Evolutionary conservation across 2,888 invertebrate genomes (phyloP), one percentile per base, ranked within the genome.

Genomic region (Drosophila colorata): DNA sequence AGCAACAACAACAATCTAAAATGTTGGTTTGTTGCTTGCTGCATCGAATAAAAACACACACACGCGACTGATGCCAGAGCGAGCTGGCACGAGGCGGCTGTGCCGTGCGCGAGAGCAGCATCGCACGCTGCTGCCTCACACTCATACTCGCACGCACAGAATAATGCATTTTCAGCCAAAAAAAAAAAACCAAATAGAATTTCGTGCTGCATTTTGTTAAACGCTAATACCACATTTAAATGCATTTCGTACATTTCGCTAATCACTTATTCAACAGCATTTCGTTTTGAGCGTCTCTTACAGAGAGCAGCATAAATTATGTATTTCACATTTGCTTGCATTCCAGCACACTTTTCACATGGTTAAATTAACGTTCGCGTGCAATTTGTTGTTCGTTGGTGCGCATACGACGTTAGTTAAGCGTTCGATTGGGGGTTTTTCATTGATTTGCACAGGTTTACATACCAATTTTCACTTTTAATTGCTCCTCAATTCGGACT

Each of bases 401-500:
- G 16, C 33, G 20, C 46, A 58, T 16, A 46, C 13, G 28, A 23
- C 51, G 35, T 57, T 63, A 20, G 40, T 67, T 66, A 49, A 51
- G 64, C 46, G 65, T 55, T 59, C 70, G 37, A 14, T 48, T 41
- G 23, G 20, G 25, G 41, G 71, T 85, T 78, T 78, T 69, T 40
- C 43, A 55, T 57, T 48, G 75, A 81, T 85, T 85, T 78, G 58
- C 71, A 78, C 78, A 69, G 69, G 83, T 90, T 90, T 93, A 95
- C 96, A 94, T 94, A 97, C 97, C 97, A 93, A 97, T 97, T 95
- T 97, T 97, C 93, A 97, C 97, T 95, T 96, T 97, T 93, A 97
- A 95, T 94, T 97, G 96, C 95, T 97, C 97, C 94, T 97, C 97
- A 93, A 96, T 95, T 94, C 97, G 95, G 80, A 97, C 97, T 95